Evolutionary conservation across 1,140 invertebrate genomes (phyloP).

Genomic region (Gonioctena quinquepunctata): DNA sequence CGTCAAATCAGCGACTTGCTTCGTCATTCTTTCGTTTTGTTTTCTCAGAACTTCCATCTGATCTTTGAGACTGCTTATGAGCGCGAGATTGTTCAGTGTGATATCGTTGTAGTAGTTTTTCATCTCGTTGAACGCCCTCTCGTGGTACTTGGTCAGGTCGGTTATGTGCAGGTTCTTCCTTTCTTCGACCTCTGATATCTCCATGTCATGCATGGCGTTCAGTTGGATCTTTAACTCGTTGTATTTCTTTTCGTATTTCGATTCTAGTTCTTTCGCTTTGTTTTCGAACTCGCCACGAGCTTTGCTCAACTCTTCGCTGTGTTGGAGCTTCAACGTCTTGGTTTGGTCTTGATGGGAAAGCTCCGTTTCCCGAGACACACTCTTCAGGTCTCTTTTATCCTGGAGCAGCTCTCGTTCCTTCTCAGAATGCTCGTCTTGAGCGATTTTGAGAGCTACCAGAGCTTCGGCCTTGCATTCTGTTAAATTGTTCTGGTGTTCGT

Average conservation of each 20-base stretch:
- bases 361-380: conserved; percentile 74
- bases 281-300: conserved; percentile 73
- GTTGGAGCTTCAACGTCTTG: conserved; percentile 63
- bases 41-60: conserved; percentile 84
- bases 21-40: conserved; percentile 76
- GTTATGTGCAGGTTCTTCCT: conserved; percentile 86
- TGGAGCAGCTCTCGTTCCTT: conserved; percentile 77
- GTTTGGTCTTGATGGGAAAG: conserved; percentile 69
- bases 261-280: conserved; percentile 76
- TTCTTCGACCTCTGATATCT: conserved; percentile 86
- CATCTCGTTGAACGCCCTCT: conserved; percentile 82
- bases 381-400: conserved; percentile 78
- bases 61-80: conserved; percentile 82
- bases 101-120: conserved; percentile 95
- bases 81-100: conserved; percentile 84
- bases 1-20: conserved; percentile 65
- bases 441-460: conserved; percentile 73
- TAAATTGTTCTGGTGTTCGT: conserved; percentile 85
- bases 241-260: conserved; percentile 81
- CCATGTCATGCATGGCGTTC: conserved; percentile 72
- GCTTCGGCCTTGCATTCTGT: conserved; percentile 78
- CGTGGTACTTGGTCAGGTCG: conserved; percentile 79
- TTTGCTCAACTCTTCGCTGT: conserved; percentile 67
- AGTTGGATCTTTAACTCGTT: conserved; percentile 73
- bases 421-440: conserved; percentile 72